Percentiles rank a stretch among this genome's conserved stretches.
phyloP scores from a whole-genome alignment of 2,888 invertebrate species.

The Caprella mutica region DNA sequence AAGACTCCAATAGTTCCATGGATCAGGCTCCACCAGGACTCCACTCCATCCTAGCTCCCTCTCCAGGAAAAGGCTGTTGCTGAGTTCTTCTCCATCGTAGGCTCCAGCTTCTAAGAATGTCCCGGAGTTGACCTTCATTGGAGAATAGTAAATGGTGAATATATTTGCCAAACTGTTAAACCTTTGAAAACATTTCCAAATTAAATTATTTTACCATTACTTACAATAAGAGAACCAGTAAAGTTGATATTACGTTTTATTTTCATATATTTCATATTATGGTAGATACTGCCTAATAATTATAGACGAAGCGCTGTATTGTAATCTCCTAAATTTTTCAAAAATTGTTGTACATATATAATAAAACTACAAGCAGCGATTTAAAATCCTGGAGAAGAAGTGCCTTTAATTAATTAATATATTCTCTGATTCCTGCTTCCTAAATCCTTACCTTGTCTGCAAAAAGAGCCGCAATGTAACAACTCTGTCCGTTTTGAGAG shows the following conservation, averaged over 20 bases:
- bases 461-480: slow-evolving; percentile 13
- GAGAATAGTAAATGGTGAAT: background rate
- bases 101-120: slow-evolving; percentile 29
- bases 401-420: too few relatives aligned
- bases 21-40: slow-evolving; percentile 30
- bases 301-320: too few relatives aligned
- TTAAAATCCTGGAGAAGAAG: too few relatives aligned
- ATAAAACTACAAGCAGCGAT: too few relatives aligned
- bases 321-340: too few relatives aligned
- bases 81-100: slow-evolving; percentile 27
- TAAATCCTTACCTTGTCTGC: slow-evolving; percentile 21
- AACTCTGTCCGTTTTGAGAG: slow-evolving; percentile 30
- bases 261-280: too few relatives aligned
- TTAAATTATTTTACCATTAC: background rate
- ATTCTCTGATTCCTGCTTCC: too few relatives aligned
- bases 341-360: too few relatives aligned
- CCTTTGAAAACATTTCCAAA: background rate
- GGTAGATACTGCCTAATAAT: too few relatives aligned
- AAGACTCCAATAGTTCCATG: slow-evolving; percentile 28
- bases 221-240: too few relatives aligned
- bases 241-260: too few relatives aligned
- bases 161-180: background rate
- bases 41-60: slow-evolving; percentile 22
- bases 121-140: slow-evolving; percentile 6
- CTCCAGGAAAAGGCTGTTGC: slow-evolving; percentile 29